Conservation (phyloP, 2,888 invertebrate genomes). For the Agriopis marginaria region DNA sequence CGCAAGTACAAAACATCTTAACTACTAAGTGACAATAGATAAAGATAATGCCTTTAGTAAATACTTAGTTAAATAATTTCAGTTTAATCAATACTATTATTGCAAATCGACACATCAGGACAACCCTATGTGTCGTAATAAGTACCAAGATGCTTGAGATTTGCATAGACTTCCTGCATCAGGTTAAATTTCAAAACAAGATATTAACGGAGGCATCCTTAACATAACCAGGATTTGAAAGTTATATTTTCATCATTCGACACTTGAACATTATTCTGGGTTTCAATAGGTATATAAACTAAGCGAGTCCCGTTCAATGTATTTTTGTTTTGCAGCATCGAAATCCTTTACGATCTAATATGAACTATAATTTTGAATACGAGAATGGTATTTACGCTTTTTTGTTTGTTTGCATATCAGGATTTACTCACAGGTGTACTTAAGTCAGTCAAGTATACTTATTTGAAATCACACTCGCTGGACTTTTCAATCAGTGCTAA, state of each 20-base stretch:
- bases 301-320: neutral
- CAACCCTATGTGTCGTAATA: conserved; percentile 21
- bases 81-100: neutral
- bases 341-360: neutral
- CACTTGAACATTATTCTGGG: neutral
- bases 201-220: conserved; percentile 16
- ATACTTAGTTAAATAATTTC: neutral
- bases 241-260: conserved; percentile 13
- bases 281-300: neutral
- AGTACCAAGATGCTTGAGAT: conserved; percentile 20
- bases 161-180: conserved; percentile 32
- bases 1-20: neutral
- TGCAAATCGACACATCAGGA: neutral
- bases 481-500: too few species aligned
- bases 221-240: conserved; percentile 12
- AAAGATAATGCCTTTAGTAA: too few species aligned
- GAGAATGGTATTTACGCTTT: too few species aligned
- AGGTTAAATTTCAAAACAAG: conserved; percentile 30
- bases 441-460: too few species aligned
- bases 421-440: too few species aligned
- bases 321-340: neutral
- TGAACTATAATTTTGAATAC: neutral
- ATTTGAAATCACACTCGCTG: too few species aligned
- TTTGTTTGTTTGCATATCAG: too few species aligned
- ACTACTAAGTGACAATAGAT: neutral